phyloP scores from a whole-genome alignment of 2,113 vertebrate species.

The Rhabdomys dilectus region DNA sequence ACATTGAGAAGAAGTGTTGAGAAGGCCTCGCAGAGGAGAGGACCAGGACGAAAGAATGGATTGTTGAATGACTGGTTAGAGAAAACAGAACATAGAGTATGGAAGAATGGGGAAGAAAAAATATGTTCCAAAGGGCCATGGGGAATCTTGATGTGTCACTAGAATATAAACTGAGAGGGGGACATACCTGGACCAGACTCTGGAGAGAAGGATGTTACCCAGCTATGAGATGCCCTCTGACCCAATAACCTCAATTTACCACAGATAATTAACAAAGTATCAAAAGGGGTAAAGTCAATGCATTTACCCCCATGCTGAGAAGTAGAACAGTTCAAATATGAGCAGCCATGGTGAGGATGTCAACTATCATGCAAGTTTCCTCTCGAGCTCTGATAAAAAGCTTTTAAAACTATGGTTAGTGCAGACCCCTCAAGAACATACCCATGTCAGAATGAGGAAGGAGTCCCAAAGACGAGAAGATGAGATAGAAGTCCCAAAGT shows the following conservation, averaged over 20 bases:
- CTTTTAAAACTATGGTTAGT: not conserved
- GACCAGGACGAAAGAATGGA: not conserved
- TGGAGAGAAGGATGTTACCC: not conserved
- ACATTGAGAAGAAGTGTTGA: not conserved
- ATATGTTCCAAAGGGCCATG: too few relatives aligned
- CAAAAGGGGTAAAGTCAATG: not conserved
- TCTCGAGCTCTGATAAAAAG: not conserved
- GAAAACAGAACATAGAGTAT: not conserved
- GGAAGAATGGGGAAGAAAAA: not conserved
- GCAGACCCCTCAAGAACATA: not conserved
- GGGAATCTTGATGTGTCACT: not conserved
- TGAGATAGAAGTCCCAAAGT: not conserved
- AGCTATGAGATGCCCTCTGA: not conserved
- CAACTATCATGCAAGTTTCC: not conserved
- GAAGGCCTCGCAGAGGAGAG: not conserved
- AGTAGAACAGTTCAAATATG: not conserved
- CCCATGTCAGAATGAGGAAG: not conserved
- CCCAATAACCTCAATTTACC: too few relatives aligned
- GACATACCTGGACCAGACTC: not conserved
- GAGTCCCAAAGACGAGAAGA: not conserved
- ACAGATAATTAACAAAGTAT: not conserved
- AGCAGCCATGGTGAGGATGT: not conserved
- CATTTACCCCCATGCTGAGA: not conserved
- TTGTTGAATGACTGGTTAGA: not conserved
- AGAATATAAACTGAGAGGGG: not conserved